Base-by-base conservation (phyloP, 2,888 invertebrate species). In the Augochlorella aurata region DNA sequence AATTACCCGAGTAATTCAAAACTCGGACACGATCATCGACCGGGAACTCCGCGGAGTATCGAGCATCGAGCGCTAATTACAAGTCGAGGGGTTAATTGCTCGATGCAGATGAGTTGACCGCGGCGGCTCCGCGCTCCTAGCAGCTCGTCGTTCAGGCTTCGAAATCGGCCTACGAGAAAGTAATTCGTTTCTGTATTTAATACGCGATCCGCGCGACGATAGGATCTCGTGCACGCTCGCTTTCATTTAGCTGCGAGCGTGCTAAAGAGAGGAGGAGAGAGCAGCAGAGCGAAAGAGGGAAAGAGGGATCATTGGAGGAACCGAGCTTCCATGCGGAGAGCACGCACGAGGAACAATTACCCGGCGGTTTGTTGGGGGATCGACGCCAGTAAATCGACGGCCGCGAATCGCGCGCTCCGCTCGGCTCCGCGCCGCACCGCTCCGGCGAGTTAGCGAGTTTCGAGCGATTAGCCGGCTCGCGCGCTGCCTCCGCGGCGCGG, bases 401-500 rank as follows among this genome's bases (percentile, higher is more conserved):
- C 71, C 77, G 65, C 18, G 76, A 78, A 83, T 79, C 85, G 74
- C 38, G 38, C 38, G 38, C 38, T 38, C 38, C 38, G 38, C 38
- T 38, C 38, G 5, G 38, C 38, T 38, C 38, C 38, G 38, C 38
- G 7, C 29, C 29, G 29, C 29, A 3, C 29, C 29, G 29, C 29
- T 1, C 70, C 73, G 71, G 70, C 75, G 81, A 77, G 77, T 85
- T 81, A 66, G 75, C 83, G 77, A 74, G 74, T 83, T 71, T 77
- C 79, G 71, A 81, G 77, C 83, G 87, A 87, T 85, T 87, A 87
- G 81, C 83, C 66, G 63, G 76, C 79, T 79, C 68, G 72, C 76
- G 68, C 76, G 45, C 50, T 50, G 50, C 50, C 69, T 72, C 68
- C 63, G 71, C 47, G 14, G 24, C 24, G 24, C 24, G 58, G 58